A percentile compares a stretch with the other conserved stretches of the same genome.
Evolutionary conservation across 1,140 invertebrate species (phyloP).

Genomic region (Dufourea novaeangliae): DNA sequence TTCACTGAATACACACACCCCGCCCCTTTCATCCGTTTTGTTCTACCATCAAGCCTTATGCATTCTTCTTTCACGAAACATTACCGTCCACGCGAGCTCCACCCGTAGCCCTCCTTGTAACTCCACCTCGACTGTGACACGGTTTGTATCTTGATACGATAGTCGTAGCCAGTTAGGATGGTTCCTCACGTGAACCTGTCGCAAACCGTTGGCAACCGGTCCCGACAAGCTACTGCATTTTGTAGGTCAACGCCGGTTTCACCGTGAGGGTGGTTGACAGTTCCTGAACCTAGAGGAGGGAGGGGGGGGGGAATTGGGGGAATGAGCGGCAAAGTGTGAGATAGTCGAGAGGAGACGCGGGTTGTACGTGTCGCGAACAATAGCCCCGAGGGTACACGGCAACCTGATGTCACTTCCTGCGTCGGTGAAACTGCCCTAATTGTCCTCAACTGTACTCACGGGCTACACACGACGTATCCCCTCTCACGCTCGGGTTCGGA

Average conservation of each 20-base stretch:
- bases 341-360: conserved; percentile 64
- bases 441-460: conserved; percentile 67
- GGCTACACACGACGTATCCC: conserved; percentile 22
- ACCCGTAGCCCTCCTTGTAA: conserved; percentile 6
- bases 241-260: conserved; percentile 64
- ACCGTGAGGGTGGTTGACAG: conserved; percentile 61
- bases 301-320: conserved; percentile 32
- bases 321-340: conserved; percentile 53
- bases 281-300: conserved; percentile 52
- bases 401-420: conserved; percentile 72
- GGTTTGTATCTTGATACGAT: conserved; percentile 59
- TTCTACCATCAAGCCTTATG: background rate
- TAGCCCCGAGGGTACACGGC: conserved; percentile 69
- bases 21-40: background rate
- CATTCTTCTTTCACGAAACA: conserved; percentile 8
- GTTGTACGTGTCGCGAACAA: conserved; percentile 71
- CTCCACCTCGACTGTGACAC: conserved; percentile 21
- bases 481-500: conserved; percentile 22
- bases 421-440: conserved; percentile 69
- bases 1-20: background rate
- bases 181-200: conserved; percentile 65
- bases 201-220: conserved; percentile 65
- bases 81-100: background rate
- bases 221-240: conserved; percentile 66
- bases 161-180: conserved; percentile 58